Percentiles rank a stretch among this genome's conserved stretches.
Evolutionary conservation across 2,797 vertebrate species (phyloP).

Genomic region (Dallia pectoralis): DNA sequence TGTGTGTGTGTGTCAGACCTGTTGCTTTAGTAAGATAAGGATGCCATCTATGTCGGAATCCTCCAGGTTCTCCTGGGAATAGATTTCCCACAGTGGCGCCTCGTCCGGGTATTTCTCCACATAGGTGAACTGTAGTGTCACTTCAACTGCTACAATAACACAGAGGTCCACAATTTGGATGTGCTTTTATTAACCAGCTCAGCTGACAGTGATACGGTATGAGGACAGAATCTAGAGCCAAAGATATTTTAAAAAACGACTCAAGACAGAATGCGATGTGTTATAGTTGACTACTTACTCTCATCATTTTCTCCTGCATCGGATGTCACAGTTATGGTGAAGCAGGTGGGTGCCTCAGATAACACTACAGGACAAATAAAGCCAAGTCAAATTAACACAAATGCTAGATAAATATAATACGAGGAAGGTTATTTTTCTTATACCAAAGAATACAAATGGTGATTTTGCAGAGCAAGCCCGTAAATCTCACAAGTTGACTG

Average conservation of each 20-base stretch:
- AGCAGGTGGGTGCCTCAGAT: slow-evolving; percentile 86
- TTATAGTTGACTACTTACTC: slow-evolving; percentile 79
- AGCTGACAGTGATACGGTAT: background rate
- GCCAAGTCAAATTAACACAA: background rate
- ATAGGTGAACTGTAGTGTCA: slow-evolving; percentile 93
- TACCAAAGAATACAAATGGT: too few relatives aligned
- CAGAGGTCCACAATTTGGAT: background rate
- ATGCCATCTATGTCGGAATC: slow-evolving; percentile 79
- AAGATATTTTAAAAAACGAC: background rate
- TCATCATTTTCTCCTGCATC: slow-evolving; percentile 89
- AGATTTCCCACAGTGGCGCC: slow-evolving; percentile 88
- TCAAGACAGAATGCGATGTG: background rate
- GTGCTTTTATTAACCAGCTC: background rate
- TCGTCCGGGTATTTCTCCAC: slow-evolving; percentile 94
- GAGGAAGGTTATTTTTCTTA: too few relatives aligned
- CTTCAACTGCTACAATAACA: slow-evolving; percentile 77
- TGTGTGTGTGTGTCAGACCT: slow-evolving; percentile 71
- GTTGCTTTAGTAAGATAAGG: slow-evolving; percentile 83
- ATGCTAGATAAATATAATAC: too few relatives aligned
- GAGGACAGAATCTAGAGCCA: background rate
- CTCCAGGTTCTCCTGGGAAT: slow-evolving; percentile 91
- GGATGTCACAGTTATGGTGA: slow-evolving; percentile 94
- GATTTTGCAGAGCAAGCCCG: too few relatives aligned
- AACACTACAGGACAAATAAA: slow-evolving; percentile 76
- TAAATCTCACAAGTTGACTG: too few relatives aligned